Base-by-base conservation (phyloP, 1,140 invertebrate species). In the Aradophagus sp. region DNA sequence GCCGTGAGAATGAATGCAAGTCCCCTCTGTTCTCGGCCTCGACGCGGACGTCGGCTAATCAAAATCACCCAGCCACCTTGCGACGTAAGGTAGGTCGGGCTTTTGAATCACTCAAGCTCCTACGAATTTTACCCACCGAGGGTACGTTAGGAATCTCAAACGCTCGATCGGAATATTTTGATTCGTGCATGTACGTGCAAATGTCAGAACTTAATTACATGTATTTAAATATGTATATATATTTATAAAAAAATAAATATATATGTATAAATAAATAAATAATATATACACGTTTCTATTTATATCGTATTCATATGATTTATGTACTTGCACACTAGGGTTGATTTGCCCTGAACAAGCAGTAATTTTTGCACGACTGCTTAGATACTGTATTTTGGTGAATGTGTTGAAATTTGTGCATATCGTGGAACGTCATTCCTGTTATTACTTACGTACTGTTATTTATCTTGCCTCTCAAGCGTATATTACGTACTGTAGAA, bases 101-200 rank as follows among this genome's bases (percentile, higher is more conserved):
- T 65, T 42, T 42, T 32, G 55, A 52, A 73, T 73, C 50, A 59
- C 42, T 66, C 56, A 55, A 72, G 39, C 32, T 58, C 34, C 47
- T 62, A 62, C 59, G 36, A 50, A 53, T 53, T 62, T 76, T 76
- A 76, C 61, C 71, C 58, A 47, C 67, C 2, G 71, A 76, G 63
- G 71, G 68, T 76, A 76, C 50, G 41, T 45, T 45, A 71, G 68
- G 59, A 65, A 63, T 65, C 55, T 48, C 41, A 63, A 53, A 45
- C 20, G 41, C 26, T 56, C 44, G 10, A 48, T 31, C 50, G 23
- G 23, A 36, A 16, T 41, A 42, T 50, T 42, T 45, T 26, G n/a
- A n/a, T n/a, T n/a, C n/a, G n/a, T n/a, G n/a, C n/a, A n/a, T n/a
- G n/a, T n/a, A n/a, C n/a, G n/a, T n/a, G n/a, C n/a, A n/a, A n/a